Conservation (phyloP, 2,888 invertebrate genomes). For the Heteromyza rotundicornis region DNA sequence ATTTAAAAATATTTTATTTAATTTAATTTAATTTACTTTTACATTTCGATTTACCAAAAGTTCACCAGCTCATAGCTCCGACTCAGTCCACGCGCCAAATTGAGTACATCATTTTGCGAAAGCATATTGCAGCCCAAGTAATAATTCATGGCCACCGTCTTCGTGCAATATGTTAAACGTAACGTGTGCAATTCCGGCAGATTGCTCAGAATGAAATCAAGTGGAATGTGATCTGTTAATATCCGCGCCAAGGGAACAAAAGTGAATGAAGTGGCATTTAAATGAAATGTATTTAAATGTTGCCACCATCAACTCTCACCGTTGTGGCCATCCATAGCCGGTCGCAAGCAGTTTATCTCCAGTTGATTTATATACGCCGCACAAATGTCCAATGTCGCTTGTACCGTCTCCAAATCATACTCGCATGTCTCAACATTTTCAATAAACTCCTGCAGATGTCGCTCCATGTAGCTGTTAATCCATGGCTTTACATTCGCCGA, state of each 20-base stretch:
- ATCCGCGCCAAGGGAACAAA: neutral
- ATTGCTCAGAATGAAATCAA: constrained; percentile 60
- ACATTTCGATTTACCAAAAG: constrained; percentile 48
- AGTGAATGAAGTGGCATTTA: neutral
- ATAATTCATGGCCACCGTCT: constrained; percentile 58
- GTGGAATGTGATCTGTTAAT: constrained; percentile 60
- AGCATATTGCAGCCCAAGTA: constrained; percentile 59
- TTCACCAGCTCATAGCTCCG: constrained; percentile 55
- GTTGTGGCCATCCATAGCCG: constrained; percentile 38
- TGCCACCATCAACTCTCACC: neutral
- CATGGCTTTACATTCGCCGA: constrained; percentile 38
- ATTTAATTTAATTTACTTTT: neutral
- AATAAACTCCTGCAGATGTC: constrained; percentile 61
- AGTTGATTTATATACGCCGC: constrained; percentile 58
- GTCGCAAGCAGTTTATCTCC: constrained; percentile 58
- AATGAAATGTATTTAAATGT: neutral
- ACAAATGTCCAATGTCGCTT: constrained; percentile 56
- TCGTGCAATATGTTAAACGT: constrained; percentile 58
- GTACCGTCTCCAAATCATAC: constrained; percentile 57
- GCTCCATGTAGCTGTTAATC: constrained; percentile 63
- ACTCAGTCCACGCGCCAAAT: constrained; percentile 54
- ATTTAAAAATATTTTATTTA: neutral
- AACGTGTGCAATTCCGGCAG: constrained; percentile 58
- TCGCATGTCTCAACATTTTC: constrained; percentile 57
- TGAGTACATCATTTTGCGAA: constrained; percentile 52